These are phyloP conservation scores for Fragum sueziense DNA, from an alignment of 2,888 invertebrate species.

Conservation along the genomic window DNA sequence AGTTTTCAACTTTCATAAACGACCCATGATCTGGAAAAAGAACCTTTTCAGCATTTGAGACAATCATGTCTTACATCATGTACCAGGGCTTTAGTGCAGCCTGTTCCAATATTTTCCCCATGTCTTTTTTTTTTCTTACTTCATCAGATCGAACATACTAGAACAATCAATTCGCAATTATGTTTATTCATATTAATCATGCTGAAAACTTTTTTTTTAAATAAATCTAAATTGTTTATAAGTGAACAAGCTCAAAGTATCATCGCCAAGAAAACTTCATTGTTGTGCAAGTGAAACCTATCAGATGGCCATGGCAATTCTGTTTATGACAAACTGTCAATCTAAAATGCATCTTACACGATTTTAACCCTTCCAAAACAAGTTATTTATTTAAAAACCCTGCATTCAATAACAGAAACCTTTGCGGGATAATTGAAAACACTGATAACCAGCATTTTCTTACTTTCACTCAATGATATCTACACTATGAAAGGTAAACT, in stretches of 20 bases:
- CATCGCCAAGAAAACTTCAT: neutral
- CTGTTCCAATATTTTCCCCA: too few relatives aligned
- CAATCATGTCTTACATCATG: neutral
- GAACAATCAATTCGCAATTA: too few relatives aligned
- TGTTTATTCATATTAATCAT: too few relatives aligned
- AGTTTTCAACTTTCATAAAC: neutral
- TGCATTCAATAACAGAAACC: neutral
- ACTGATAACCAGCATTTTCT: neutral
- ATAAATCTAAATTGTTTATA: neutral
- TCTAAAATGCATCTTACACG: neutral
- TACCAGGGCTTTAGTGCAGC: too few relatives aligned
- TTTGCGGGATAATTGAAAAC: neutral
- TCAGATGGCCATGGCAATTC: neutral
- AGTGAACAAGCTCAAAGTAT: neutral
- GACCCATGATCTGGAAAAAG: neutral
- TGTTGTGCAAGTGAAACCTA: neutral
- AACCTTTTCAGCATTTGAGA: neutral
- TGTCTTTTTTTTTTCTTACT: neutral
- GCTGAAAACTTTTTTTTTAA: neutral
- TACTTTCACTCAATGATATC: neutral
- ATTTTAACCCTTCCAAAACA: neutral
- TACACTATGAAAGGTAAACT: neutral
- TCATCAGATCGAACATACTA: too few relatives aligned
- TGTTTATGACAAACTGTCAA: neutral
- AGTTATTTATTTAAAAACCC: neutral